phyloP scores from a whole-genome alignment of 2,888 invertebrate species.

The Eubasilissa splendida region DNA sequence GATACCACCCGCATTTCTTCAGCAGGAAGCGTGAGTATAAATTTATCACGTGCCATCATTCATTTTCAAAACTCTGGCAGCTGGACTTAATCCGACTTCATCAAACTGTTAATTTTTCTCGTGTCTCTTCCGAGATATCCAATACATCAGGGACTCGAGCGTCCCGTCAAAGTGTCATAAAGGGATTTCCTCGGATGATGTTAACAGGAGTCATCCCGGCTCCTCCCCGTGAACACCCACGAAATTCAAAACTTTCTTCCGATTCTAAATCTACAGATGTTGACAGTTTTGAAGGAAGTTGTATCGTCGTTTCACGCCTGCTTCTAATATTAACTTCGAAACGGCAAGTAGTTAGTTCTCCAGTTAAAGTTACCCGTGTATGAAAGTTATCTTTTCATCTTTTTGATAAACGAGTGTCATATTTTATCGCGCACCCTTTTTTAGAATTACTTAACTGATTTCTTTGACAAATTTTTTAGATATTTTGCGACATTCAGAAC shows the following conservation, averaged over 20 bases:
- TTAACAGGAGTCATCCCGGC: slow-evolving; percentile 1
- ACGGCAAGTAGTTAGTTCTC: not conserved
- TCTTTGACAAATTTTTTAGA: not conserved
- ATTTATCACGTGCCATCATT: slow-evolving; percentile 27
- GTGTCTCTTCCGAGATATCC: not conserved
- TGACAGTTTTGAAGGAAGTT: slow-evolving; percentile 35
- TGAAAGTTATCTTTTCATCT: slow-evolving; percentile 33
- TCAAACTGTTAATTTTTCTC: slow-evolving; percentile 34
- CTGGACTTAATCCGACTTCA: slow-evolving; percentile 19
- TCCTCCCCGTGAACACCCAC: not conserved
- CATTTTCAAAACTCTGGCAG: slow-evolving; percentile 15
- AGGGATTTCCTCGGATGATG: slow-evolving; percentile 17
- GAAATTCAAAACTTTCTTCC: slow-evolving; percentile 13
- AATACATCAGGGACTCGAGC: slow-evolving; percentile 31
- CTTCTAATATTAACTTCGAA: slow-evolving; percentile 30
- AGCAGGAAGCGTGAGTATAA: slow-evolving; percentile 23
- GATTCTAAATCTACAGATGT: slow-evolving; percentile 26
- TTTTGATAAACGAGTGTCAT: slow-evolving; percentile 34
- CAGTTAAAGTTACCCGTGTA: slow-evolving; percentile 19
- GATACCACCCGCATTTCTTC: not conserved
- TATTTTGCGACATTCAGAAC: slow-evolving; percentile 30
- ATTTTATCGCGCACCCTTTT: slow-evolving; percentile 11
- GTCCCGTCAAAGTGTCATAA: slow-evolving; percentile 34
- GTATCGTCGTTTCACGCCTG: slow-evolving; percentile 24
- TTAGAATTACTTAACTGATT: slow-evolving; percentile 5